phyloP scores from a whole-genome alignment of 2,113 vertebrate species.

The Lophochroa leadbeateri region DNA sequence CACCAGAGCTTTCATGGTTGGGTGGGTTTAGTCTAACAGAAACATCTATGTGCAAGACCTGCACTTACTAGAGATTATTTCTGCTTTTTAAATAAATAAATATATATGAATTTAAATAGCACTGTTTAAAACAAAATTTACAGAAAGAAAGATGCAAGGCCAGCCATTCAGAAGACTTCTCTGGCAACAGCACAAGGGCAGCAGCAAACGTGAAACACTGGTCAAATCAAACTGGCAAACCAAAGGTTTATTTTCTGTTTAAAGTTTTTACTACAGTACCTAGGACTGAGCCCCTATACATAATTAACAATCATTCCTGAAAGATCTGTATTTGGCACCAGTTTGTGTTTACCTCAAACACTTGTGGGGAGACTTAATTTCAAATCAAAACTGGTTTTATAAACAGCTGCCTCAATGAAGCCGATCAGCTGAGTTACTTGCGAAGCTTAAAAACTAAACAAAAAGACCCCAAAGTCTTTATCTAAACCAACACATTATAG shows the following conservation, averaged over 20 bases:
- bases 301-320: conserved; percentile 71
- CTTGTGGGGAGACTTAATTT: conserved; percentile 47
- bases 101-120: background rate
- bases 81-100: background rate
- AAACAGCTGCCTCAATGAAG: conserved; percentile 51
- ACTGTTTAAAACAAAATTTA: background rate
- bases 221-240: conserved; percentile 68
- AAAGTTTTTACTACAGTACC: conserved; percentile 68
- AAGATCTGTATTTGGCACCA: conserved; percentile 79
- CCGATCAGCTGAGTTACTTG: conserved; percentile 59
- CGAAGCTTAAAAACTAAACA: conserved; percentile 46
- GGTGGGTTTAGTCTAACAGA: background rate
- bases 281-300: conserved; percentile 66
- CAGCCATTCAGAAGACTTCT: conserved; percentile 7
- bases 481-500: conserved; percentile 69
- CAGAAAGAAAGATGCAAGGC: background rate
- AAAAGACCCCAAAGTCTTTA: conserved; percentile 16
- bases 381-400: conserved; percentile 44
- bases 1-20: background rate
- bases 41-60: background rate
- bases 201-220: conserved; percentile 17
- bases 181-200: conserved; percentile 32
- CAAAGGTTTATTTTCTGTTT: conserved; percentile 65
- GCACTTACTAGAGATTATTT: conserved; percentile 52
- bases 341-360: conserved; percentile 71